phyloP scores from a whole-genome alignment of 2,888 invertebrate genomes.

The Sympetrum striolatum region DNA sequence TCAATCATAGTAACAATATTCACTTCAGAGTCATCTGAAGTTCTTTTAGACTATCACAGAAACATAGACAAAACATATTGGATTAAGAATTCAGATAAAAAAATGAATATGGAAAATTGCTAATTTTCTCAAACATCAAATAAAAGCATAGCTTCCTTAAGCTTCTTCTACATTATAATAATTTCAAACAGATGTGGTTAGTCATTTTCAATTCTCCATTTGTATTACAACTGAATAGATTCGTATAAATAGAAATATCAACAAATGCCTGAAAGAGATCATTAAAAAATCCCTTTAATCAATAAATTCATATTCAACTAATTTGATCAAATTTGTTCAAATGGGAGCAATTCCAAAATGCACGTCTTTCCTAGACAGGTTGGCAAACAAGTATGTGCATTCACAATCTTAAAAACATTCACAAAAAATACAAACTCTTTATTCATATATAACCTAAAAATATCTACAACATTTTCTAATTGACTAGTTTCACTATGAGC shows the following conservation, averaged over 20 bases:
- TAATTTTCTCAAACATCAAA: too few species aligned
- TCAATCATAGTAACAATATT: conserved; percentile 7
- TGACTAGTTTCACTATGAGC: conserved; percentile 39
- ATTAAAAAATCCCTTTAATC: neutral
- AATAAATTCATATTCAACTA: neutral
- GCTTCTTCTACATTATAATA: neutral
- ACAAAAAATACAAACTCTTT: conserved; percentile 41
- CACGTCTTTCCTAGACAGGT: conserved; percentile 17
- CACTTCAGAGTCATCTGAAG: conserved; percentile 32
- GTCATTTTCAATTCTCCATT: neutral
- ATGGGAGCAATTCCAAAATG: neutral
- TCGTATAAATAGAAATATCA: neutral
- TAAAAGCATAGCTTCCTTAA: neutral
- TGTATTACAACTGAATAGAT: neutral
- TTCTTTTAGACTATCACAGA: conserved; percentile 26
- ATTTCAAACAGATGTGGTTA: neutral
- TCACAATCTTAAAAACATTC: conserved; percentile 37
- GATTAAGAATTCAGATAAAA: neutral
- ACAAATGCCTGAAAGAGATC: neutral
- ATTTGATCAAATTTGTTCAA: conserved; percentile 11
- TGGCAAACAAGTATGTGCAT: conserved; percentile 39
- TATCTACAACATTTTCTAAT: conserved; percentile 41
- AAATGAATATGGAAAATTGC: neutral
- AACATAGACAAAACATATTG: neutral
- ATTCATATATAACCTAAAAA: conserved; percentile 28